These are phyloP conservation scores for Drosophila guanche DNA, from an alignment of 1,140 invertebrate genomes.

Conservation along the genomic window DNA sequence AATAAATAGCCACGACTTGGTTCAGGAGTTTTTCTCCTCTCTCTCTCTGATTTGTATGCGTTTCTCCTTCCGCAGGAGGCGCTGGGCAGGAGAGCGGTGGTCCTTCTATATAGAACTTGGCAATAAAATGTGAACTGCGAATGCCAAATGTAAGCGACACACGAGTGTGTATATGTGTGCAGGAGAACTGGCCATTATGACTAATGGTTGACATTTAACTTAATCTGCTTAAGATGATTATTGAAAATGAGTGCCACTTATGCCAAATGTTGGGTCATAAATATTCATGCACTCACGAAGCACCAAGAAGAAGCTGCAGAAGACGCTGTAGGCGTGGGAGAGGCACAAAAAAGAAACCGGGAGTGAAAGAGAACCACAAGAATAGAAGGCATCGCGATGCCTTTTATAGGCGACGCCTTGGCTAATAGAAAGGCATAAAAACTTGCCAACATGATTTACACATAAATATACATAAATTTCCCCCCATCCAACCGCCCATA, in stretches of 20 bases:
- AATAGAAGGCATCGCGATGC: slow-evolving; percentile 13
- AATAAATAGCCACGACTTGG: slow-evolving; percentile 72
- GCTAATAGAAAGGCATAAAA: slow-evolving; percentile 81
- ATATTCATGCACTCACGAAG: slow-evolving; percentile 73
- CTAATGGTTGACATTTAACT: slow-evolving; percentile 82
- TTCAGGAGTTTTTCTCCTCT: slow-evolving; percentile 25
- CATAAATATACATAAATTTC: slow-evolving; percentile 67
- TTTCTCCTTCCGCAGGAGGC: slow-evolving; percentile 29
- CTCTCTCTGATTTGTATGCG: slow-evolving; percentile 73
- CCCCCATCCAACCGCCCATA: slow-evolving; percentile 22
- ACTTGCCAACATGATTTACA: slow-evolving; percentile 82
- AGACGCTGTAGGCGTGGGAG: slow-evolving; percentile 7
- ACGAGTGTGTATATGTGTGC: slow-evolving; percentile 15
- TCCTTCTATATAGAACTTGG: slow-evolving; percentile 57
- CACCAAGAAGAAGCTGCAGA: not conserved
- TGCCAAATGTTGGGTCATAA: slow-evolving; percentile 81
- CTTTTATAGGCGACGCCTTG: slow-evolving; percentile 60
- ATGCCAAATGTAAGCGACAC: slow-evolving; percentile 71
- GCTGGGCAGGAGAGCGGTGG: slow-evolving; percentile 4
- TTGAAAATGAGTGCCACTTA: slow-evolving; percentile 82
- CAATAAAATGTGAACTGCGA: slow-evolving; percentile 73
- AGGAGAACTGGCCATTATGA: slow-evolving; percentile 76
- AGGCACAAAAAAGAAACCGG: slow-evolving; percentile 9
- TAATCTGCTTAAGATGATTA: slow-evolving; percentile 82
- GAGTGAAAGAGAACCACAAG: not conserved